These are phyloP conservation scores for Tridacna gigas DNA, from an alignment of 2,888 invertebrate genomes.

Conservation along the genomic window DNA sequence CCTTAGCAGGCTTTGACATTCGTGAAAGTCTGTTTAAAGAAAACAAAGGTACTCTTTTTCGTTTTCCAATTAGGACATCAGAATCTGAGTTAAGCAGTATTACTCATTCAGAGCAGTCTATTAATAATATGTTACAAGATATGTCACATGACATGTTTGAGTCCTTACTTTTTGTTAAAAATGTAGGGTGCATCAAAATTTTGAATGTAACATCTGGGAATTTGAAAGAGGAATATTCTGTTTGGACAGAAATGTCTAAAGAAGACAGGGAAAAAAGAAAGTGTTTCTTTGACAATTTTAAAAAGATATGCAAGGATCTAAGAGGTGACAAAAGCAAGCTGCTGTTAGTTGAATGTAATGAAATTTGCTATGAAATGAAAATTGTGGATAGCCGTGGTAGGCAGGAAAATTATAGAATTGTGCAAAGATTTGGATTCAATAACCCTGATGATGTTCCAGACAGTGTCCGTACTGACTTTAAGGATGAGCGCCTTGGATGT, in stretches of 20 bases:
- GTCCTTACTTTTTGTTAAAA: slow-evolving; percentile 53
- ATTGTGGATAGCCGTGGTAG: slow-evolving; percentile 35
- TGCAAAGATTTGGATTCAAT: slow-evolving; percentile 58
- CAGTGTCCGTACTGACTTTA: slow-evolving; percentile 62
- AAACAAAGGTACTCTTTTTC: slow-evolving; percentile 58
- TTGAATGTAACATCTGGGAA: slow-evolving; percentile 46
- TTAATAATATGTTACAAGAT: slow-evolving; percentile 27
- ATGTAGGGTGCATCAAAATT: slow-evolving; percentile 29
- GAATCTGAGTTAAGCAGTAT: slow-evolving; percentile 70
- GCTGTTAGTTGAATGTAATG: not conserved
- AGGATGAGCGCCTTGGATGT: slow-evolving; percentile 67
- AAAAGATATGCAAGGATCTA: slow-evolving; percentile 6
- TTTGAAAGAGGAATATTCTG: slow-evolving; percentile 49
- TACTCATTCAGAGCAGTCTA: slow-evolving; percentile 14
- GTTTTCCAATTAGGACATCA: slow-evolving; percentile 64
- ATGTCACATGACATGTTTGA: slow-evolving; percentile 44
- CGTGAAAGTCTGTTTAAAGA: slow-evolving; percentile 40
- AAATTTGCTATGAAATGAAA: slow-evolving; percentile 45
- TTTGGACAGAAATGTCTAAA: slow-evolving; percentile 35
- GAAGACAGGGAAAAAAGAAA: slow-evolving; percentile 22
- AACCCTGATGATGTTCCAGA: slow-evolving; percentile 27
- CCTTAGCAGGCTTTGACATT: slow-evolving; percentile 60
- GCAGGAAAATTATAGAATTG: slow-evolving; percentile 46
- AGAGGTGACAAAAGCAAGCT: not conserved
- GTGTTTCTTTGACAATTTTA: slow-evolving; percentile 38